Percentiles rank a stretch among this genome's conserved stretches.
Evolutionary conservation across 2,888 invertebrate genomes (phyloP).

Genomic region (Ptilodon capucinus): DNA sequence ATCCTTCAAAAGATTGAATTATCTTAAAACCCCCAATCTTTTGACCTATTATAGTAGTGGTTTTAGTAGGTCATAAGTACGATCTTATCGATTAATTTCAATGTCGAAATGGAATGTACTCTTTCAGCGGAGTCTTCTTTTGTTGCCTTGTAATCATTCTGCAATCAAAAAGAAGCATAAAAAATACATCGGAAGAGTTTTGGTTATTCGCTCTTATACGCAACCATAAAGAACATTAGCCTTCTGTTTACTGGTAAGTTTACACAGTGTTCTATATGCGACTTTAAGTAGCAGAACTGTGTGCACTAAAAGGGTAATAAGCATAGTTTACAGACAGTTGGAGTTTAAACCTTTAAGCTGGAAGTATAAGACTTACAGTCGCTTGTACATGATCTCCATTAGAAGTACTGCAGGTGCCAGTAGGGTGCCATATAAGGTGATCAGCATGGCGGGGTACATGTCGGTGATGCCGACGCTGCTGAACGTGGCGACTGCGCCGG

Average conservation of each 20-base stretch:
- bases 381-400: slow-evolving; percentile 58
- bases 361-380: slow-evolving; percentile 51
- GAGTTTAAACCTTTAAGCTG: not conserved
- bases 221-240: too few species aligned
- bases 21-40: not conserved
- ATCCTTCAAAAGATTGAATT: not conserved
- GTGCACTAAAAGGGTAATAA: too few species aligned
- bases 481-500: slow-evolving; percentile 80
- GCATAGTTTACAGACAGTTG: too few species aligned
- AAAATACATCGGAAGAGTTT: too few species aligned
- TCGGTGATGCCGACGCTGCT: slow-evolving; percentile 84
- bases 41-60: not conserved
- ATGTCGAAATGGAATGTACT: slow-evolving; percentile 15
- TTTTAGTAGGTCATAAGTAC: not conserved
- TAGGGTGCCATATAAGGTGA: slow-evolving; percentile 73
- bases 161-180: slow-evolving; percentile 7
- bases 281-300: too few species aligned
- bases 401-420: slow-evolving; percentile 64
- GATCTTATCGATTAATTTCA: not conserved
- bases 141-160: slow-evolving; percentile 19
- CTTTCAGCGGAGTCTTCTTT: slow-evolving; percentile 4
- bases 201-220: too few species aligned
- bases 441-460: slow-evolving; percentile 77
- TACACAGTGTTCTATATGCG: too few species aligned
- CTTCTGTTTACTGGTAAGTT: too few species aligned